These are phyloP conservation scores for Melanchra persicariae DNA, from an alignment of 2,888 invertebrate genomes.

Conservation along the genomic window DNA sequence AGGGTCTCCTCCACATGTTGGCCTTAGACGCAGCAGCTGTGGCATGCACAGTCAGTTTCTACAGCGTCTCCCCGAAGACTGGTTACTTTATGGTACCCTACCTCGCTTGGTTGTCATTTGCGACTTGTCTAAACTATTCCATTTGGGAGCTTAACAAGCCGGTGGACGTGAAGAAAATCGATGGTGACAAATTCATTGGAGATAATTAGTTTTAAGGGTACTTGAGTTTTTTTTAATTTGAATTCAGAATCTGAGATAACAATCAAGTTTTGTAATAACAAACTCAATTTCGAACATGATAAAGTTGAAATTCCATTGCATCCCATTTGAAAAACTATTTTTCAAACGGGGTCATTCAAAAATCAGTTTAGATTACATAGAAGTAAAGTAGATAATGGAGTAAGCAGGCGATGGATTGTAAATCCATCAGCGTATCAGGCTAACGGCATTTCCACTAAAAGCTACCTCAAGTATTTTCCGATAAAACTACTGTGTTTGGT, in stretches of 20 bases:
- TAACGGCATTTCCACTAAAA: not conserved
- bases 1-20: conserved; percentile 85
- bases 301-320: not conserved
- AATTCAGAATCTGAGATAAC: not conserved
- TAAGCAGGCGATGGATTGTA: not conserved
- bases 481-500: too few species aligned
- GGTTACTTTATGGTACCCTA: conserved; percentile 81
- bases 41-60: conserved; percentile 80
- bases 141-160: conserved; percentile 76
- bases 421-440: not conserved
- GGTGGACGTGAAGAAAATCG: conserved; percentile 23
- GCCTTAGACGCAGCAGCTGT: conserved; percentile 78
- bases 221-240: not conserved
- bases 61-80: conserved; percentile 75
- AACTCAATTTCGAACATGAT: not conserved
- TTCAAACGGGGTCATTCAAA: not conserved
- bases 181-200: conserved; percentile 25
- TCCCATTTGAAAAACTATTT: not conserved
- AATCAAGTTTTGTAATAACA: not conserved
- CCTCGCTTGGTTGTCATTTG: conserved; percentile 83
- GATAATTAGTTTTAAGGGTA: not conserved
- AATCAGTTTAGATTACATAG: not conserved
- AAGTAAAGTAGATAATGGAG: not conserved
- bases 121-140: conserved; percentile 79
- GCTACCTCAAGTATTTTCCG: conserved; percentile 8